phyloP scores from a whole-genome alignment of 2,113 vertebrate genomes.

The Setophaga kirtlandii region DNA sequence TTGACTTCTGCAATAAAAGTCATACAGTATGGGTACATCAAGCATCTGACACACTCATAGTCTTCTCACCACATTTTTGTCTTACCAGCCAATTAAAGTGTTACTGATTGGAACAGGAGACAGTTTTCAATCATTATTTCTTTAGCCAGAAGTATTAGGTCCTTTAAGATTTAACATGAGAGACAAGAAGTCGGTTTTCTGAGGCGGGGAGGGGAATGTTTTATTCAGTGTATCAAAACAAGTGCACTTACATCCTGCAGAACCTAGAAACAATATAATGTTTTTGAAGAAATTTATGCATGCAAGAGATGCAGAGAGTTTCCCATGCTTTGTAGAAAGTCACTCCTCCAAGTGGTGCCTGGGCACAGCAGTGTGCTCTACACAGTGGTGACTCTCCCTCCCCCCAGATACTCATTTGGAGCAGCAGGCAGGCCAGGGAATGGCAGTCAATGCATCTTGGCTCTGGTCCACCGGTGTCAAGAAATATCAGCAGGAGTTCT shows the following conservation, averaged over 20 bases:
- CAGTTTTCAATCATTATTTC: background rate
- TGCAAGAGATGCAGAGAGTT: background rate
- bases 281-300: background rate
- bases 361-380: background rate
- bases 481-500: constrained; percentile 16
- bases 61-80: background rate
- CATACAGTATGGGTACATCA: background rate
- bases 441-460: background rate
- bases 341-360: background rate
- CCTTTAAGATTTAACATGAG: background rate
- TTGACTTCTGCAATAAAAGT: background rate
- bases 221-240: background rate
- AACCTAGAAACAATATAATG: background rate
- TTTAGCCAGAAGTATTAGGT: background rate
- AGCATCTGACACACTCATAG: background rate
- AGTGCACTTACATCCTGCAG: background rate
- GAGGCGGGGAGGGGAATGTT: rapidly evolving
- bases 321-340: background rate
- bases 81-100: background rate
- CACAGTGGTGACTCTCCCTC: background rate
- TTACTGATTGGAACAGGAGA: background rate
- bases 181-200: background rate
- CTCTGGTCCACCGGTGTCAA: background rate
- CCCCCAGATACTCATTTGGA: background rate
- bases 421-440: background rate